Evolutionary conservation across 2,888 invertebrate genomes (phyloP).

Genomic region (Macroteleia sp.): DNA sequence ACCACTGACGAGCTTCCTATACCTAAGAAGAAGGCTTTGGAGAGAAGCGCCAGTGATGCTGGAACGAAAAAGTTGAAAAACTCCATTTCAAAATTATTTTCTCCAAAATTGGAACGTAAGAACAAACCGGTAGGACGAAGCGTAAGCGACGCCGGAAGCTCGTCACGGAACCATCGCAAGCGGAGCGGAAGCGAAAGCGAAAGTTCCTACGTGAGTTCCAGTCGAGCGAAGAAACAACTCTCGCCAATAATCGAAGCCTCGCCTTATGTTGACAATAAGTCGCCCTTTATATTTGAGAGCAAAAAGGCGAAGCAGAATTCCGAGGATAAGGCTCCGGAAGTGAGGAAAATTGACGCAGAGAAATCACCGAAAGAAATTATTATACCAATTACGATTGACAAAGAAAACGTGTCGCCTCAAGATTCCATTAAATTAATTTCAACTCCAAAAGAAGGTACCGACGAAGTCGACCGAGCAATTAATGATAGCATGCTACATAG

Average conservation of each 20-base stretch:
- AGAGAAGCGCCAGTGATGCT: slow-evolving; percentile 84
- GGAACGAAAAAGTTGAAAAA: slow-evolving; percentile 74
- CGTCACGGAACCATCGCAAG: slow-evolving; percentile 85
- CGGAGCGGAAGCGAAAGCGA: slow-evolving; percentile 87
- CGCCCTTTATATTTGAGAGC: slow-evolving; percentile 75
- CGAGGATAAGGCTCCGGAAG: slow-evolving; percentile 15
- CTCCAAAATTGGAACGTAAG: slow-evolving; percentile 77
- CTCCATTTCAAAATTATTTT: slow-evolving; percentile 76
- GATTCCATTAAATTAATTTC: slow-evolving; percentile 46
- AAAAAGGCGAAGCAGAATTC: slow-evolving; percentile 71
- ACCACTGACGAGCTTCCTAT: slow-evolving; percentile 81
- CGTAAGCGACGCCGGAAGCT: slow-evolving; percentile 86
- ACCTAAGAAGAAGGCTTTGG: slow-evolving; percentile 84
- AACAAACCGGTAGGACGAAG: slow-evolving; percentile 75
- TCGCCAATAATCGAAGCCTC: slow-evolving; percentile 92
- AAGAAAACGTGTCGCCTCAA: slow-evolving; percentile 43
- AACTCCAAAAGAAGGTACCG: slow-evolving; percentile 63
- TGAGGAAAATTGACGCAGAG: slow-evolving; percentile 26
- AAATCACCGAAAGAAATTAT: slow-evolving; percentile 45
- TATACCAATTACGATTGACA: slow-evolving; percentile 53
- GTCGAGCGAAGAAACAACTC: slow-evolving; percentile 88
- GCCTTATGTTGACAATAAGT: slow-evolving; percentile 85
- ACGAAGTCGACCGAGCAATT: slow-evolving; percentile 71
- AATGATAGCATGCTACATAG: slow-evolving; percentile 77
- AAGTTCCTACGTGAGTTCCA: slow-evolving; percentile 84